Conservation (phyloP, 2,113 vertebrate species). For the Cariama cristata region DNA sequence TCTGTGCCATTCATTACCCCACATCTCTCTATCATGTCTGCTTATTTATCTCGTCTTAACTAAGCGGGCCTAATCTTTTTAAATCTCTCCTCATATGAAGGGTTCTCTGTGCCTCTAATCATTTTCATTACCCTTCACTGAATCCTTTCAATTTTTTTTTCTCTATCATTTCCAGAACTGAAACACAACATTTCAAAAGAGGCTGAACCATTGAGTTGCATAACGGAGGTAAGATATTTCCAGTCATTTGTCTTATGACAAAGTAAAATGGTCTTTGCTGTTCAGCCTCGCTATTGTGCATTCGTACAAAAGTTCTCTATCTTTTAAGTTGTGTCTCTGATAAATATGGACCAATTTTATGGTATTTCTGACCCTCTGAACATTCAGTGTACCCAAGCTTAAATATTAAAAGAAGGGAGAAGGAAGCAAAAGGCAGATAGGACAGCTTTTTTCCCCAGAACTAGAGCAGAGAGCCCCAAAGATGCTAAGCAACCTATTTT, state of each 20-base stretch:
- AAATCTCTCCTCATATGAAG: slow-evolving; percentile 34
- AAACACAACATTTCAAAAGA: slow-evolving; percentile 23
- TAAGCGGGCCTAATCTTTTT: slow-evolving; percentile 35
- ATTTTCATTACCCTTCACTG: slow-evolving; percentile 40
- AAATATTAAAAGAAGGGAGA: neutral
- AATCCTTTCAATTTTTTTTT: neutral
- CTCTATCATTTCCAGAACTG: slow-evolving; percentile 6
- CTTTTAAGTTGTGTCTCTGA: slow-evolving; percentile 4
- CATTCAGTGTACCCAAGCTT: neutral
- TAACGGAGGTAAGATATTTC: neutral
- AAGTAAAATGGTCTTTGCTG: neutral
- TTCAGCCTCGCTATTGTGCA: neutral
- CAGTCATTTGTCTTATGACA: slow-evolving; percentile 1
- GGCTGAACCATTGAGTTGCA: neutral
- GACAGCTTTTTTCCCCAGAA: neutral
- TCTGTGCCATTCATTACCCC: neutral
- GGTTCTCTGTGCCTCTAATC: neutral
- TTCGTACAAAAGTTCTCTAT: neutral
- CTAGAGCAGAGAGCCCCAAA: neutral
- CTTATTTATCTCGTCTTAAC: slow-evolving; percentile 58
- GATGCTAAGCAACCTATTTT: slow-evolving; percentile 15
- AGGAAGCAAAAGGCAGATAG: neutral
- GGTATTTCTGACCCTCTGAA: neutral
- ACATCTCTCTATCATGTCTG: slow-evolving; percentile 1
- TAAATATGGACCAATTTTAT: neutral